Base-by-base conservation (phyloP, 2,113 vertebrate species). In the Geococcyx californianus region DNA sequence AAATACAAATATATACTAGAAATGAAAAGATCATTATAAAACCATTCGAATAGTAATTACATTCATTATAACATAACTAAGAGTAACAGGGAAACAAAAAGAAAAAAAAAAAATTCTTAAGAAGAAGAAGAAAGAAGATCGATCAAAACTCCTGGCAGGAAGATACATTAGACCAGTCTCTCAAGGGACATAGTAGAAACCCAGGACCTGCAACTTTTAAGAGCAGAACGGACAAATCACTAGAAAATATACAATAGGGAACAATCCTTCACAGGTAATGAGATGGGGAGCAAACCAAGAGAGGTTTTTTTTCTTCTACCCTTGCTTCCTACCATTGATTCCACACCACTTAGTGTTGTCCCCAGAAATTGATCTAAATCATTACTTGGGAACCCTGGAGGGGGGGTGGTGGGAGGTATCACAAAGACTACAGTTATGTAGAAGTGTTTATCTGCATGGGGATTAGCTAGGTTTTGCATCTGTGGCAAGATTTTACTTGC, bases 251-350 rank as follows among this genome's bases (percentile, higher is more conserved):
- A 90, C 96, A 94, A 42, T 13, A 77, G 90, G 93, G 93, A 96
- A 68, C 87, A 93, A 93, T 96, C 83, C 24, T 96, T 97, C 95
- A 97, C 56, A 92, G 79, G 90, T 95, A 96, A 96, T 90, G 92
- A 97, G 93, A 89, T 66, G 68, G 56, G 52, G 70, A 93, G 40
- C 47, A 93, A 93, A 89, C 82, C 83, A 78, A 88, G 44, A 26
- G 73, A 76, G 40, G 10, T 29, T 64, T 93, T 96, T 74, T 87
- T 73, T 24, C 21, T 84, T 78, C 34, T 91, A 56, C 64, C 79
- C 40, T 85, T 73, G 72, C 94, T 81, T 89, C 92, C 73, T 72
- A 70, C 38, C 86, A 95, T 88, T 92, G 93, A 93, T 95, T 92
- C 56, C 56, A 40, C 11, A 77, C 14, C 83, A 93, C 92, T 96